Evolutionary conservation across 2,888 invertebrate species (phyloP).

Genomic region (Nephrotoma appendiculata): DNA sequence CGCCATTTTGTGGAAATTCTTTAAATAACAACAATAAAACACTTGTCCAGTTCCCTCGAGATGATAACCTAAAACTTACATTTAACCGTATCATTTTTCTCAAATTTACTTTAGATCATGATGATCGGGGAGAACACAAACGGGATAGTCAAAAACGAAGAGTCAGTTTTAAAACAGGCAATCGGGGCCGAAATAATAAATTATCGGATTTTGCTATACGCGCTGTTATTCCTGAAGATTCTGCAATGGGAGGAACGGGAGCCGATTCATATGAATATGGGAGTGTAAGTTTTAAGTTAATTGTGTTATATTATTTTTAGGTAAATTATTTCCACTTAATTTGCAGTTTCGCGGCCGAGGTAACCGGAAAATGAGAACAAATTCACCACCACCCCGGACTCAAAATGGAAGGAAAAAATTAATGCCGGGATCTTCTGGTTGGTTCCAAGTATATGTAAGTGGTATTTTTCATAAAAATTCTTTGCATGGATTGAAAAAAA

Average conservation of each 20-base stretch:
- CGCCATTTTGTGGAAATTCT: background rate
- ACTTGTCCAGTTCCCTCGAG: background rate
- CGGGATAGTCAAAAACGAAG: conserved; percentile 21
- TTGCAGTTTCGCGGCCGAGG: conserved; percentile 9
- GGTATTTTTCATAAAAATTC: background rate
- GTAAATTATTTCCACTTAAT: background rate
- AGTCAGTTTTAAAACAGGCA: conserved; percentile 28
- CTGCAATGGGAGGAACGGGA: conserved; percentile 23
- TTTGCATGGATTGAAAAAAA: no score
- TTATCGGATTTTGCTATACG: conserved; percentile 20
- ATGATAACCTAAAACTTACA: background rate
- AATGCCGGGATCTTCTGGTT: conserved; percentile 40
- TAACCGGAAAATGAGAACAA: conserved; percentile 21
- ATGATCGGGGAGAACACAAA: conserved; percentile 18
- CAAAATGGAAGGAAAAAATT: conserved; percentile 31
- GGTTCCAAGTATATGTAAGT: conserved; percentile 52
- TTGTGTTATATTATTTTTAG: background rate
- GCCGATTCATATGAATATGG: conserved; percentile 12
- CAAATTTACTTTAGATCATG: conserved; percentile 13
- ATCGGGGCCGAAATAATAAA: conserved; percentile 17
- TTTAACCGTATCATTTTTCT: background rate
- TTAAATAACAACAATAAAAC: background rate
- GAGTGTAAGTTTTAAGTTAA: background rate
- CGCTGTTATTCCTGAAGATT: conserved; percentile 25
- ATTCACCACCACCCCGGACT: conserved; percentile 23